Base-by-base conservation (phyloP, 2,797 vertebrate genomes). In the Buceros bicornis region DNA sequence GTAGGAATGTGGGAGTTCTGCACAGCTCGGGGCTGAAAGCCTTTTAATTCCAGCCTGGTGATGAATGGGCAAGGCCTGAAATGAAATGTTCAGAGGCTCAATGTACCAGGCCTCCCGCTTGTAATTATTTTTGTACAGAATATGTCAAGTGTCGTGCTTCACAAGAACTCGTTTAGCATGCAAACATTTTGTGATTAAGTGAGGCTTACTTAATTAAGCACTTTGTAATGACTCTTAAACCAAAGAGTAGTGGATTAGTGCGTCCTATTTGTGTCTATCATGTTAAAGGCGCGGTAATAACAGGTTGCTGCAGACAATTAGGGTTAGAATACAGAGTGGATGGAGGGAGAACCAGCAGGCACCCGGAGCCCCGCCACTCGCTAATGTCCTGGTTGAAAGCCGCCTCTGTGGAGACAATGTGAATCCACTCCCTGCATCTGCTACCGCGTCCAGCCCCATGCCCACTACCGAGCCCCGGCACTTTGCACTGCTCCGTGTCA, bases 141-240 rank as follows among this genome's bases (percentile, higher is more conserved):
- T 94, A 93, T 90, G 96, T 98, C 97, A 98, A 98, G 98, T 97
- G 97, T 97, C 96, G 96, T 47, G 95, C 97, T 98, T 97, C 96
- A 97, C 95, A 54, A 96, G 96, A 96, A 96, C 97, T 97, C 85
- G 92, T 97, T 97, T 97, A 95, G 87, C 97, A 98, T 97, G 97
- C 98, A 98, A 98, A 98, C 98, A 97, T 98, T 97, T 97, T 97
- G 97, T 98, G 98, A 98, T 98, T 98, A 98, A 98, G 96, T 96
- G 96, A 98, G 97, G 97, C 98, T 98, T 98, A 97, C 98, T 98
- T 98, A 98, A 98, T 98, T 97, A 98, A 98, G 97, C 97, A 97
- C 97, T 98, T 97, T 96, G 97, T 98, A 98, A 98, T 98, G 97
- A 98, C 97, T 98, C 97, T 97, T 97, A 98, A 98, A 97, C 97